phyloP scores from a whole-genome alignment of 2,797 vertebrate genomes.

The Brachyalestes nurse region DNA sequence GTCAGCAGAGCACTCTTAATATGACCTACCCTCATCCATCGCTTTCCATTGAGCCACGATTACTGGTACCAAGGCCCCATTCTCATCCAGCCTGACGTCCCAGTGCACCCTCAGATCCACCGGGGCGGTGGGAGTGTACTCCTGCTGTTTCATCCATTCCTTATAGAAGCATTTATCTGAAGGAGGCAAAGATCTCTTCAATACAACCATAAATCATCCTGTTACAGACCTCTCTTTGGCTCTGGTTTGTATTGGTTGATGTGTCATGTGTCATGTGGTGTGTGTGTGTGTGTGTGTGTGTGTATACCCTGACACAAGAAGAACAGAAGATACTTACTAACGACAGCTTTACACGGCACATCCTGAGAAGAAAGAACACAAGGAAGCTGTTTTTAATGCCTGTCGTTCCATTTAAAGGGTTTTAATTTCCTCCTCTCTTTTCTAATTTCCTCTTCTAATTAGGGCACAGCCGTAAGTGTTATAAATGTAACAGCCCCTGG shows the following conservation, averaged over 20 bases:
- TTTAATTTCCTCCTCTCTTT: no score
- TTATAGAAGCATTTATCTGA: conserved; percentile 73
- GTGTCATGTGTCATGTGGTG: no score
- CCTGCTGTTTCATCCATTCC: not conserved
- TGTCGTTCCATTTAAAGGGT: no score
- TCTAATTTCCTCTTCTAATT: no score
- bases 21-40: conserved; percentile 71
- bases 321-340: conserved; percentile 64
- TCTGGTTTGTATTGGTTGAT: not conserved
- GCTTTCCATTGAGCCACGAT: conserved; percentile 71
- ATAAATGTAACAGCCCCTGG: no score
- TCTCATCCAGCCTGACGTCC: conserved; percentile 50
- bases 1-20: not conserved
- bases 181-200: not conserved
- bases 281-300: no score
- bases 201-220: not conserved
- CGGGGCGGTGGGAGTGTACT: conserved; percentile 71
- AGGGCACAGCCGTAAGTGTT: no score
- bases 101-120: conserved; percentile 57
- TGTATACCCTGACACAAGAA: not conserved
- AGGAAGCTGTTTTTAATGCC: not conserved
- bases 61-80: conserved; percentile 66
- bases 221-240: not conserved
- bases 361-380: conserved; percentile 54
- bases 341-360: conserved; percentile 53